Evolutionary conservation across 2,113 vertebrate genomes (phyloP), one percentile per base, ranked within the genome.

Genomic region (Psilopsiagon aurifrons): DNA sequence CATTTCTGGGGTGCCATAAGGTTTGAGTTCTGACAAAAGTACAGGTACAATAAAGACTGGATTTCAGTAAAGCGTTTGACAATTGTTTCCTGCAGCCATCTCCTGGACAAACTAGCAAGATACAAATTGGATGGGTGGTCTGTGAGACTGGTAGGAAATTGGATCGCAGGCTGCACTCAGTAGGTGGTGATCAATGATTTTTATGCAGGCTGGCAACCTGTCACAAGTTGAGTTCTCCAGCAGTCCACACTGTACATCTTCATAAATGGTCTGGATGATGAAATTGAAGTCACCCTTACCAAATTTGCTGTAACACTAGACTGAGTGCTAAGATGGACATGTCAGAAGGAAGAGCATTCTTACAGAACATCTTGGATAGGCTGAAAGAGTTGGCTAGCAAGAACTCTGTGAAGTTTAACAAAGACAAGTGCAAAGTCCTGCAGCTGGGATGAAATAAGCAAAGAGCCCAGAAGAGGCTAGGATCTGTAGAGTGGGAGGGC

Each of bases 121-220:
- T 29, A 66, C 10, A 60, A 29, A 55, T 23, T 55, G 25, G 4
- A 35, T 22, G 13, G 7, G 6, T 27, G 35, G 11, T 35, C 63
- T 80, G 20, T 51, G 41, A 71, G 15, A 51, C 13, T 11, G 3
- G 16, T 55, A 46, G 25, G 44, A 46, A 75, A 60, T 66, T 54
- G 66, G 1, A 25, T 66, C 4, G 0, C 11, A 19, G 24, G 4
- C 5, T 69, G 10, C 25, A 31, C 13, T 29, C 14, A 10, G 10
- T 41, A 52, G 31, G 13, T 41, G 18, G 2, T 41, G 49, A 70
- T 70, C 15, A 55, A 7, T 37, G 31, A 1, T 49, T 86, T 82
- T 78, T 54, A 85, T 5, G 10, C 57, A 59, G 22, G n/a, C 33
- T 59, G 7, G 11, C 29, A 88, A 10, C 4, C 14, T 63, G 9